A percentile compares a stretch with the other conserved stretches of the same genome.
phyloP scores from a whole-genome alignment of 2,888 invertebrate species.

The Crepidodera aurea region DNA sequence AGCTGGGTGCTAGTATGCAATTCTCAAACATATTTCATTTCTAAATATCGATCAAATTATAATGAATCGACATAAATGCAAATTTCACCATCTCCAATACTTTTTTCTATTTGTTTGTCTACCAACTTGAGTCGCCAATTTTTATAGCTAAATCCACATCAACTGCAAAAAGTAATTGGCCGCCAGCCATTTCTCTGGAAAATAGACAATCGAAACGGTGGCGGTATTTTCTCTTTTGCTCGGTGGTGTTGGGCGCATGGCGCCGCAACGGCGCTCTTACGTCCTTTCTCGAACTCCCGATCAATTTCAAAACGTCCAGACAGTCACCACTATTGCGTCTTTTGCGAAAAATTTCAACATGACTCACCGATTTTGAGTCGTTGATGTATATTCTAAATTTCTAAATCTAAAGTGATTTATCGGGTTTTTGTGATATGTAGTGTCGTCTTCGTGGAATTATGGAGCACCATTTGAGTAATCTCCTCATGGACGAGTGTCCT shows the following conservation, averaged over 20 bases:
- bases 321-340: slow-evolving; percentile 20
- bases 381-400: background rate
- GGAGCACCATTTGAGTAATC: slow-evolving; percentile 53
- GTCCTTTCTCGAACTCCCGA: slow-evolving; percentile 41
- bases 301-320: slow-evolving; percentile 42
- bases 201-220: background rate
- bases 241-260: slow-evolving; percentile 45
- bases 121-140: background rate
- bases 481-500: slow-evolving; percentile 57
- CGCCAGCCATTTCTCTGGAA: slow-evolving; percentile 11
- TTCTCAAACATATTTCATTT: too few relatives aligned
- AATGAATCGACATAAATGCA: too few relatives aligned
- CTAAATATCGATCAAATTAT: too few relatives aligned
- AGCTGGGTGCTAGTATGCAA: too few relatives aligned
- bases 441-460: slow-evolving; percentile 33
- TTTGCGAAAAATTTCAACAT: slow-evolving; percentile 2
- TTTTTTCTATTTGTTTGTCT: too few relatives aligned
- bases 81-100: too few relatives aligned
- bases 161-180: slow-evolving; percentile 19
- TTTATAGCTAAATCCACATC: background rate
- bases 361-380: slow-evolving; percentile 11
- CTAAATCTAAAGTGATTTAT: slow-evolving; percentile 4
- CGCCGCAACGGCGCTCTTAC: slow-evolving; percentile 52
- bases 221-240: background rate
- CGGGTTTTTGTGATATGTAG: slow-evolving; percentile 14